Conservation (phyloP, 2,797 vertebrate species). For the Hephaestus fuliginosus region DNA sequence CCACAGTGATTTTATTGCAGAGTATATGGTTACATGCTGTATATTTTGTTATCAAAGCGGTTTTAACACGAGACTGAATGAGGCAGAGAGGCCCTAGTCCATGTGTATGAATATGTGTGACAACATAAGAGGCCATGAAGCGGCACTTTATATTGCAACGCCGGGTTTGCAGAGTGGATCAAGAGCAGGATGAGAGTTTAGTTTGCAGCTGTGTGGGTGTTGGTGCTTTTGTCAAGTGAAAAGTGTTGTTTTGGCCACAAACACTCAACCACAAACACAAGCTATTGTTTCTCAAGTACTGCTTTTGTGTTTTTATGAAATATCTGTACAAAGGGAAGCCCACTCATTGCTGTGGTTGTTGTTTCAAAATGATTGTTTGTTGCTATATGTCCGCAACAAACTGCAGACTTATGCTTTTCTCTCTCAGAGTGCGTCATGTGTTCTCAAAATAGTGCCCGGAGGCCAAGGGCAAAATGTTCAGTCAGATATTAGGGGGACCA, state of each 20-base stretch:
- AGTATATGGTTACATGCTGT: not conserved
- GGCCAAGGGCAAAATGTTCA: not conserved
- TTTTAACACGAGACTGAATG: conserved; percentile 42
- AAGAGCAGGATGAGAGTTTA: conserved; percentile 66
- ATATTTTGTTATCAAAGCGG: not conserved
- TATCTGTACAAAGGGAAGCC: conserved; percentile 60
- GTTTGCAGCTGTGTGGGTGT: conserved; percentile 70
- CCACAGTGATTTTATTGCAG: not conserved
- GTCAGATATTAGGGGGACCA: not conserved
- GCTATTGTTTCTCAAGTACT: conserved; percentile 72
- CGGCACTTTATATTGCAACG: conserved; percentile 60
- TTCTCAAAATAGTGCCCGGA: not conserved
- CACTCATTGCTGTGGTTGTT: conserved; percentile 59
- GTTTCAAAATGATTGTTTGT: conserved; percentile 62
- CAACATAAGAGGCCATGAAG: conserved; percentile 62
- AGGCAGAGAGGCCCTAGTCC: conserved; percentile 17
- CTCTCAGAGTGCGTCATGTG: conserved; percentile 9
- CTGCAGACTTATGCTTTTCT: conserved; percentile 6
- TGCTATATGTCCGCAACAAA: conserved; percentile 9
- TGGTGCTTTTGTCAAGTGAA: conserved; percentile 72
- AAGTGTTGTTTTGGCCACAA: conserved; percentile 79
- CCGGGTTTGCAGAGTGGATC: conserved; percentile 57
- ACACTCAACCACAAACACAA: conserved; percentile 69
- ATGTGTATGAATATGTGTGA: conserved; percentile 49
- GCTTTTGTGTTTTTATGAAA: conserved; percentile 68